These are phyloP conservation scores for Oreotragus oreotragus DNA, from an alignment of 2,113 vertebrate genomes.

Conservation along the genomic window DNA sequence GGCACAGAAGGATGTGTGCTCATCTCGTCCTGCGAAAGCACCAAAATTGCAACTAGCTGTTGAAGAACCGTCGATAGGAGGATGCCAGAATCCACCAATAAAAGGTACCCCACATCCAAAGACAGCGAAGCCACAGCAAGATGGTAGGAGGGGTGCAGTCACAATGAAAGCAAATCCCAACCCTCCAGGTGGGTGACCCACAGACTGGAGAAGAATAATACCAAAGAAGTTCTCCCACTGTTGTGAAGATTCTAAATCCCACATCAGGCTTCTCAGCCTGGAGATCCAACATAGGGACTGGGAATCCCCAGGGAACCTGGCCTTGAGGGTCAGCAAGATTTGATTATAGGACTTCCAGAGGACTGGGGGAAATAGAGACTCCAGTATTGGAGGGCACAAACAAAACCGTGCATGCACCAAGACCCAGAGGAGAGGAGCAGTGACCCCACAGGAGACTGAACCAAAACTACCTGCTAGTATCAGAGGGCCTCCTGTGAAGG, in stretches of 20 bases:
- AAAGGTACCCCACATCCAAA: background rate
- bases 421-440: background rate
- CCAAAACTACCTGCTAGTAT: background rate
- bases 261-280: background rate
- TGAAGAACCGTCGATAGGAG: background rate
- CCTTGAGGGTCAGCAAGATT: background rate
- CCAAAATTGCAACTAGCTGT: background rate
- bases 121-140: background rate
- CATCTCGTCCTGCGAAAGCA: background rate
- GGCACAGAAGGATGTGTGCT: fast-evolving
- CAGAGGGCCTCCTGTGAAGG: background rate
- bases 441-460: background rate
- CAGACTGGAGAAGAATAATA: background rate
- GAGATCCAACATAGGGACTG: background rate
- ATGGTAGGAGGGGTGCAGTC: background rate
- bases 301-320: background rate
- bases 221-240: background rate
- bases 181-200: background rate
- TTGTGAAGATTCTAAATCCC: background rate
- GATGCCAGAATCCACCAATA: background rate
- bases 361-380: background rate
- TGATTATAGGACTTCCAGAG: background rate
- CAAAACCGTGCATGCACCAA: background rate
- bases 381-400: background rate
- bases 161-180: background rate